phyloP scores from a whole-genome alignment of 2,888 invertebrate genomes.

The Morpho helenor region DNA sequence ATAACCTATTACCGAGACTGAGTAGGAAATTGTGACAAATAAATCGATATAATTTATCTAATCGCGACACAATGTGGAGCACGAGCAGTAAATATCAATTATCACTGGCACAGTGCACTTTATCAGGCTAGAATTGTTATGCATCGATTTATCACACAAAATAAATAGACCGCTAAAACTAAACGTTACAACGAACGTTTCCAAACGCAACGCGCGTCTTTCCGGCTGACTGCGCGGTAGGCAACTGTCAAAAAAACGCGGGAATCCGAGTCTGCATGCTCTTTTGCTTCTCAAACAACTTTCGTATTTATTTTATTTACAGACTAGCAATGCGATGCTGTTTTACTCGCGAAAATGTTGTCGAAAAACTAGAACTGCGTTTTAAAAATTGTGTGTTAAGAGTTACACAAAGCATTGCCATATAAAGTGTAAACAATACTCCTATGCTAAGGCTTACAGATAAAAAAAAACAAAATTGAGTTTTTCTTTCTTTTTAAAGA shows the following conservation, averaged over 20 bases:
- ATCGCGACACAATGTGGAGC: slow-evolving; percentile 21
- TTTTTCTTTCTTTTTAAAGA: too few relatives aligned
- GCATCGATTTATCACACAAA: slow-evolving; percentile 24
- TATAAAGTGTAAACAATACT: too few relatives aligned
- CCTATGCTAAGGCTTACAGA: too few relatives aligned
- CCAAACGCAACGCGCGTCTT: slow-evolving; percentile 30
- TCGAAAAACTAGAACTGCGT: too few relatives aligned
- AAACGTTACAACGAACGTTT: slow-evolving; percentile 7
- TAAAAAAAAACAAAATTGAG: too few relatives aligned
- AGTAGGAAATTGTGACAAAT: slow-evolving; percentile 20
- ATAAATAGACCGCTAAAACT: slow-evolving; percentile 14
- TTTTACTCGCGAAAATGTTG: neutral
- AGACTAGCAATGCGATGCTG: neutral
- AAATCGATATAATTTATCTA: slow-evolving; percentile 31
- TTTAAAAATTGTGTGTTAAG: too few relatives aligned
- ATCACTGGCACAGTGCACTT: slow-evolving; percentile 29
- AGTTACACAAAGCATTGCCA: too few relatives aligned
- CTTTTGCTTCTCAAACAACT: slow-evolving; percentile 5
- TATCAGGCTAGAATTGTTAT: slow-evolving; percentile 17
- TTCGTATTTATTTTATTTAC: slow-evolving; percentile 4
- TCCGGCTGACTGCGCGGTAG: slow-evolving; percentile 29
- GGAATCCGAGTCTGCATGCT: slow-evolving; percentile 32
- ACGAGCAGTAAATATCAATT: slow-evolving; percentile 22
- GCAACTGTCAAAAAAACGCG: slow-evolving; percentile 52
- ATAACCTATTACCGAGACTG: slow-evolving; percentile 3